These are phyloP conservation scores for Egretta garzetta DNA, from an alignment of 2,113 vertebrate genomes.

Conservation along the genomic window DNA sequence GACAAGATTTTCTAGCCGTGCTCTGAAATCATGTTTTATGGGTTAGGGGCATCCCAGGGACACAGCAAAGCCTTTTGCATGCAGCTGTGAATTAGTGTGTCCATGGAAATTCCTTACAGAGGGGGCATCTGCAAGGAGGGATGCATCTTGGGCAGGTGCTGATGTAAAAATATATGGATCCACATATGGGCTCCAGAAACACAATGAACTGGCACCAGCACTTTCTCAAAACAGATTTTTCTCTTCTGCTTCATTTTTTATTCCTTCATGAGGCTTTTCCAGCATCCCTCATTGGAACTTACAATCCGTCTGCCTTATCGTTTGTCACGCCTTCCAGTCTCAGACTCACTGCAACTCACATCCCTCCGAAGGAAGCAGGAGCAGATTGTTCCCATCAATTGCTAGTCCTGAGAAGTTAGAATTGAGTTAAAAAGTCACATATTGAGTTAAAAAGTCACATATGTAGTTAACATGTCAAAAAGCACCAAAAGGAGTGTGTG, in stretches of 20 bases:
- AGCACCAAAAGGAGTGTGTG: neutral
- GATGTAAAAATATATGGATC: neutral
- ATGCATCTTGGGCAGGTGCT: neutral
- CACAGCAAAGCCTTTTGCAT: neutral
- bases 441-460: neutral
- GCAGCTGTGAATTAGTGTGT: neutral
- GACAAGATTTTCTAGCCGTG: neutral
- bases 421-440: neutral
- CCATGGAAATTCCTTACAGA: neutral
- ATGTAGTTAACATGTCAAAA: neutral
- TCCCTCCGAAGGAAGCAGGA: neutral
- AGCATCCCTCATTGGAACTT: neutral
- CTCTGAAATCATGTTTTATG: neutral
- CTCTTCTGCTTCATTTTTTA: neutral
- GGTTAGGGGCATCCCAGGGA: neutral
- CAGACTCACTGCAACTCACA: neutral
- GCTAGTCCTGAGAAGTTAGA: neutral
- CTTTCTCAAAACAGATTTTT: neutral
- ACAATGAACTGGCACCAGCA: neutral
- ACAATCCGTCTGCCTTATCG: neutral
- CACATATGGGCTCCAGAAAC: neutral
- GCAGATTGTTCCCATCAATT: neutral
- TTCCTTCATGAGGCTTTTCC: neutral
- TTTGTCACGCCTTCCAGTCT: neutral
- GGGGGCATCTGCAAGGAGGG: neutral